Base-by-base conservation (phyloP, 2,113 vertebrate genomes). In the Ariopsis seemanni region DNA sequence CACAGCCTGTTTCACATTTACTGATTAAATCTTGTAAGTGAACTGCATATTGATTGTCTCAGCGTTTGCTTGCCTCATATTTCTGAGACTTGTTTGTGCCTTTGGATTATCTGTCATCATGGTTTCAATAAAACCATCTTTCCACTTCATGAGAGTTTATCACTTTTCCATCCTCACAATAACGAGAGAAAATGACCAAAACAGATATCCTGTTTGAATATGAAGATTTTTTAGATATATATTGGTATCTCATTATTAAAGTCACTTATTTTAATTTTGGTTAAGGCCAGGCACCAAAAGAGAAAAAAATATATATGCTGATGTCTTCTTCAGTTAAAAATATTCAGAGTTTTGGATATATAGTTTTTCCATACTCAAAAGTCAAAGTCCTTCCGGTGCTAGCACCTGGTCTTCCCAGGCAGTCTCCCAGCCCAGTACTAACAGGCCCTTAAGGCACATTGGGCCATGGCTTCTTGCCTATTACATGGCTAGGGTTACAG, bases 161-260 rank as follows among this genome's bases (percentile, higher is more conserved):
- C 9, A 4, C 58, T 86, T 89, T 89, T 74, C 63, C 82, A 53
- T 53, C 53, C 12, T 10, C 34, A 85, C 25, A 63, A 72, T 27
- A 57, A 82, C 25, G 67, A 72, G 20, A 86, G n/a, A 57, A 89
- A 84, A 86, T 83, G 57, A 12, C 48, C n/a, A n/a, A 83, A 83
- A 60, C 85, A 86, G 81, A 89, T 62, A 63, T 83, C 6, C 72
- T 17, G 48, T 58, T 42, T 12, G 20, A 25, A 25, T 25, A 25
- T 75, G 3, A 50, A 52, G 3, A 52, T 1, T 77, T 50, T 25
- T n/a, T n/a, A n/a, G 0, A 6, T 50, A 5, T 74, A 3, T 50
- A 4, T 22, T 50, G 1, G 1, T 48, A 50, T 50, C 1, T 22
- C 17, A 74, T 50, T 22, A 42, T 22, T 74, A 4, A n/a, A 65